Conservation (phyloP, 2,888 invertebrate species). For the Hypsopygia costalis region DNA sequence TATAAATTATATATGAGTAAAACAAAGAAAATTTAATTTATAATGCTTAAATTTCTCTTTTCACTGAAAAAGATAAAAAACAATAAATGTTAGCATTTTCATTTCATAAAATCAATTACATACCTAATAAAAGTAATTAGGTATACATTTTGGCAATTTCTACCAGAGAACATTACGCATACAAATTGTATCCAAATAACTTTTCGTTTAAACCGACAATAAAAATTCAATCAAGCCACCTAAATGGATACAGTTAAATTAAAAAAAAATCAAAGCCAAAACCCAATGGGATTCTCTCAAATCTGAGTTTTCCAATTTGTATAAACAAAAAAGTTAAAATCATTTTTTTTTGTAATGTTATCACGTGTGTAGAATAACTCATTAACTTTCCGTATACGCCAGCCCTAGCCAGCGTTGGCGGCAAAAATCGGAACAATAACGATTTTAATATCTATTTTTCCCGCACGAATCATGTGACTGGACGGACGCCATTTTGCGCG, state of each 20-base stretch:
- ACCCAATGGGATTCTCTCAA: not conserved
- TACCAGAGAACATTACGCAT: no score
- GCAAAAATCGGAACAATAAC: not conserved
- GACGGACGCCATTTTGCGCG: constrained; percentile 31
- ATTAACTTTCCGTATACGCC: not conserved
- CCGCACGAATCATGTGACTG: not conserved
- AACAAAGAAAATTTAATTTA: no score
- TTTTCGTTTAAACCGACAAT: not conserved
- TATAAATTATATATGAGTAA: no score
- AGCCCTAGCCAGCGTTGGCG: not conserved
- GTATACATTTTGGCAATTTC: no score
- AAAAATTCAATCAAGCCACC: not conserved
- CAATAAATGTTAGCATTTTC: no score
- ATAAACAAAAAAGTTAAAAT: not conserved
- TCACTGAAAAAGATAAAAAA: no score
- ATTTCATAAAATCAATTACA: no score
- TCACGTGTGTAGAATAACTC: not conserved
- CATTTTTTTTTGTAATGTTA: constrained; percentile 2
- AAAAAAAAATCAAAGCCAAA: not conserved
- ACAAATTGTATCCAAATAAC: no score
- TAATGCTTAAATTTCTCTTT: no score
- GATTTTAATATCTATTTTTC: not conserved
- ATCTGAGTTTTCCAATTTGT: constrained; percentile 2
- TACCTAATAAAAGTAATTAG: no score
- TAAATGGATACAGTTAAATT: not conserved